Conservation (phyloP, 2,888 invertebrate genomes). For the Cataglyphis rosenhaueri region DNA sequence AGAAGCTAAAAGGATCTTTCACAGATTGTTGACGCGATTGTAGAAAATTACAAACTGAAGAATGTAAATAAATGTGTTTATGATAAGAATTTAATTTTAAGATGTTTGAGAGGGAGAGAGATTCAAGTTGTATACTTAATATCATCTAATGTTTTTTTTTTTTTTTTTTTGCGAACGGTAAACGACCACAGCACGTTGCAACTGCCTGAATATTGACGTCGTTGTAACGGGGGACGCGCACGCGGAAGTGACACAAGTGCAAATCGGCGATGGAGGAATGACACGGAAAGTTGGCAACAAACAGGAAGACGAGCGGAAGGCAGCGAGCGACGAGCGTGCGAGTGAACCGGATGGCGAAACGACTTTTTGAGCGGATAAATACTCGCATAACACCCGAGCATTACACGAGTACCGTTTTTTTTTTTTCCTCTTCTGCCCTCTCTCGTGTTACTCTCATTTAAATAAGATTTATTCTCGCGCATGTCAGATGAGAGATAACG, state of each 20-base stretch:
- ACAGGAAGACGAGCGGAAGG: slow-evolving; percentile 46
- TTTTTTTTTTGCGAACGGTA: background rate
- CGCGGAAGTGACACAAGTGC: slow-evolving; percentile 34
- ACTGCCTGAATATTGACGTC: slow-evolving; percentile 12
- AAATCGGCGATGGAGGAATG: slow-evolving; percentile 41
- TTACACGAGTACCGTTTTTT: slow-evolving; percentile 69
- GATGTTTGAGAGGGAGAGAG: background rate
- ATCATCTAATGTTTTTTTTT: background rate
- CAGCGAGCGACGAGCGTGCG: slow-evolving; percentile 62
- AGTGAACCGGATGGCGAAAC: slow-evolving; percentile 74
- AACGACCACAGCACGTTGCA: background rate
- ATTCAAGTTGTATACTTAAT: background rate
- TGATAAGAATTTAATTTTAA: background rate
- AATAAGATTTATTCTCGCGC: slow-evolving; percentile 53
- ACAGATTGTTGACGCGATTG: background rate
- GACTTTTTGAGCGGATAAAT: slow-evolving; percentile 72
- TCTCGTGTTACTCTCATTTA: slow-evolving; percentile 55
- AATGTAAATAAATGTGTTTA: background rate
- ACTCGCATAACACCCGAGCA: slow-evolving; percentile 68
- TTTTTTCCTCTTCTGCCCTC: background rate
- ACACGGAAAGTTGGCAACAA: slow-evolving; percentile 42
- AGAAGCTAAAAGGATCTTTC: background rate
- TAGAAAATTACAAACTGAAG: background rate
- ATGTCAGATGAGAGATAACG: slow-evolving; percentile 36
- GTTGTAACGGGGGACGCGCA: slow-evolving; percentile 24